Evolutionary conservation across 2,888 invertebrate species (phyloP).

Genomic region (Celastrina argiolus): DNA sequence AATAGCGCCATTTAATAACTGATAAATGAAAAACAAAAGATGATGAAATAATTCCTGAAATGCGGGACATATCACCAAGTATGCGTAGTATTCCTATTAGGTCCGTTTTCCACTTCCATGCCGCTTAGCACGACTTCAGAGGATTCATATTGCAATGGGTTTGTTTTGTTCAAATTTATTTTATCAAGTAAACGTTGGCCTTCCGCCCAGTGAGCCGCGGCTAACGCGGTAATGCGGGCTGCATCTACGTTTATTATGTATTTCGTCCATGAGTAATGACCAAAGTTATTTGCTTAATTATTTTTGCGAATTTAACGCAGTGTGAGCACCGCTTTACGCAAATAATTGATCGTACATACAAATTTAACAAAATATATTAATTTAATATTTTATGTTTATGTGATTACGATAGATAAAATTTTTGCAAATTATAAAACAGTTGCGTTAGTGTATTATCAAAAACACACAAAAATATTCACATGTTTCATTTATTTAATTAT

Average conservation of each 20-base stretch:
- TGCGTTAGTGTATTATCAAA: too few species aligned
- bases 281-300: conserved; percentile 66
- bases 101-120: conserved; percentile 72
- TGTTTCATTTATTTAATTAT: too few species aligned
- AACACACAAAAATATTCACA: too few species aligned
- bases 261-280: conserved; percentile 59
- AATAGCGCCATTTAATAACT: too few species aligned
- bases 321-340: conserved; percentile 42
- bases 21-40: background rate
- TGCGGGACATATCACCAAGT: conserved; percentile 43
- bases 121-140: conserved; percentile 71
- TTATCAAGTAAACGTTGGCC: conserved; percentile 74
- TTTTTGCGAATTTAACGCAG: conserved; percentile 50
- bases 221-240: conserved; percentile 67
- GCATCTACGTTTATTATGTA: conserved; percentile 36
- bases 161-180: conserved; percentile 77
- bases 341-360: conserved; percentile 36
- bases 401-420: background rate
- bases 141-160: conserved; percentile 75
- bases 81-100: conserved; percentile 70
- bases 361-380: conserved; percentile 29
- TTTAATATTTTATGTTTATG: conserved; percentile 28
- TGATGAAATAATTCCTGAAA: conserved; percentile 24
- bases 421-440: background rate
- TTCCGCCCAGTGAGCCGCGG: conserved; percentile 63